Evolutionary conservation across 2,888 invertebrate species (phyloP).

Genomic region (Volucella inflata): DNA sequence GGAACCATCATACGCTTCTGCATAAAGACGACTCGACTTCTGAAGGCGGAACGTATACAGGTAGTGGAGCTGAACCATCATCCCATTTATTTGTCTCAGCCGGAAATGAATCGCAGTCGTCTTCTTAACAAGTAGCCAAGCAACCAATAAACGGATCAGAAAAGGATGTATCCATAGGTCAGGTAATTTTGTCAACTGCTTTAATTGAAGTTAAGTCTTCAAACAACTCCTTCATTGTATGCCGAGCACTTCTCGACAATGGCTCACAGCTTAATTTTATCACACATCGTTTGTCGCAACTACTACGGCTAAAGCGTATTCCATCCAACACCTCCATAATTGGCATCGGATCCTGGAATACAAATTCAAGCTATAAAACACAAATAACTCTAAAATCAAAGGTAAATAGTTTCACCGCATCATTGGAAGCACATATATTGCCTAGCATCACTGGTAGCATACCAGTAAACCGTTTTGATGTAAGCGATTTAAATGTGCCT

Average conservation of each 20-base stretch:
- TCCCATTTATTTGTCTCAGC: background rate
- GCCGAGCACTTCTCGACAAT: slow-evolving; percentile 9
- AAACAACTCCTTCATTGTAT: slow-evolving; percentile 15
- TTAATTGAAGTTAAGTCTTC: background rate
- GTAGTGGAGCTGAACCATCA: no score
- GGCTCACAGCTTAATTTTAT: slow-evolving; percentile 23
- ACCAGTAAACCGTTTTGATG: background rate
- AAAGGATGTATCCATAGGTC: slow-evolving; percentile 6
- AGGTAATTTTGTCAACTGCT: no score
- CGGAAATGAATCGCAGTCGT: background rate
- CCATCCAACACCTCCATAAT: background rate
- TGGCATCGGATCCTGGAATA: slow-evolving; percentile 2
- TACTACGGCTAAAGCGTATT: background rate
- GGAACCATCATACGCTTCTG: slow-evolving; percentile 22
- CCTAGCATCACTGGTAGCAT: background rate
- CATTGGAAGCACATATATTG: slow-evolving; percentile 2
- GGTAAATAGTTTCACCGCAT: background rate
- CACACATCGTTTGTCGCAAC: slow-evolving; percentile 13
- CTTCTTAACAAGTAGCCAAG: background rate
- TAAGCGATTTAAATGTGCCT: background rate
- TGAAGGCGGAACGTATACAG: no score
- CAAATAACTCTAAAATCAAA: slow-evolving; percentile 6
- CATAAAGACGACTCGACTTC: background rate
- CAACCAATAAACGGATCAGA: background rate
- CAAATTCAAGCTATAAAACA: slow-evolving; percentile 1